Evolutionary conservation across 2,888 invertebrate genomes (phyloP).

Genomic region (Orthonevra nobilis): DNA sequence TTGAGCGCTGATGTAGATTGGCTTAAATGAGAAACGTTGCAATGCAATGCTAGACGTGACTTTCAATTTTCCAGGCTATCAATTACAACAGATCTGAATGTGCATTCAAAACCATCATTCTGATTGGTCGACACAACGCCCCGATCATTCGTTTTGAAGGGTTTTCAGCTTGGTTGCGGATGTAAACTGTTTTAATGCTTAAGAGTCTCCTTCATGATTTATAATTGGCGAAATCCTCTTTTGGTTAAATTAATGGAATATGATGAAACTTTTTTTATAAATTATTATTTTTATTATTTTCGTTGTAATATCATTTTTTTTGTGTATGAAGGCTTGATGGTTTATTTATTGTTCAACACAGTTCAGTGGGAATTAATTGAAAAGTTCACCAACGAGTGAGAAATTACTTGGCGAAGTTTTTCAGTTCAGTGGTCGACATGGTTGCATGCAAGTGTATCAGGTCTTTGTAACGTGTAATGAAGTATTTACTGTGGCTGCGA

Average conservation of each 20-base stretch:
- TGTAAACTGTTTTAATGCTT: neutral
- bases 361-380: slow-evolving; percentile 58
- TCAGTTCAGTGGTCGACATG: slow-evolving; percentile 12
- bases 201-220: slow-evolving; percentile 9
- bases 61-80: slow-evolving; percentile 26
- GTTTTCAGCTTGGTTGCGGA: neutral
- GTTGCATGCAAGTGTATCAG: slow-evolving; percentile 6
- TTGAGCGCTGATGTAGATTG: neutral
- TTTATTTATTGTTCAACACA: slow-evolving; percentile 48
- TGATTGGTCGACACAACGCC: neutral
- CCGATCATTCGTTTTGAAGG: no score
- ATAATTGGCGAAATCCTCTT: slow-evolving; percentile 44
- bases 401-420: slow-evolving; percentile 46
- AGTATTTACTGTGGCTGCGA: slow-evolving; percentile 11
- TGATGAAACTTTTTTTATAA: slow-evolving; percentile 19
- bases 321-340: slow-evolving; percentile 11
- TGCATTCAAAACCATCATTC: neutral
- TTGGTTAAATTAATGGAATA: slow-evolving; percentile 23
- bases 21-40: neutral
- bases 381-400: slow-evolving; percentile 41
- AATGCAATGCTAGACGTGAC: neutral
- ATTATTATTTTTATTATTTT: no score
- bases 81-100: slow-evolving; percentile 33
- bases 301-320: no score
- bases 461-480: slow-evolving; percentile 9